These are phyloP conservation scores for Platichthys flesus DNA, from an alignment of 2,113 vertebrate genomes.

Conservation along the genomic window DNA sequence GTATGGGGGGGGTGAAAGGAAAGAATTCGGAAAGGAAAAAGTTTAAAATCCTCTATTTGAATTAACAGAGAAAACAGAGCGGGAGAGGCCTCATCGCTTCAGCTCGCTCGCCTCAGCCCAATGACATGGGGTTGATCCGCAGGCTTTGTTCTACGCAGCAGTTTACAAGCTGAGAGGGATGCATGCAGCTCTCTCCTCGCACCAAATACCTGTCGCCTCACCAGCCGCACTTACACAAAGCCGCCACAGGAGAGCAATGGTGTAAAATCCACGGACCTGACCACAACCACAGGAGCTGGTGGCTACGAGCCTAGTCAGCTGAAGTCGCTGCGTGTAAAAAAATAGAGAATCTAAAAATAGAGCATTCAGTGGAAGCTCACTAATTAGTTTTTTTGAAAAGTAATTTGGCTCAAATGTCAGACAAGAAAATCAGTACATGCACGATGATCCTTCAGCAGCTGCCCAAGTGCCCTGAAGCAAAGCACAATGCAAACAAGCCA, in stretches of 20 bases:
- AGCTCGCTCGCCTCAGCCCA: conserved; percentile 7
- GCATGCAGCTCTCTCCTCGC: not conserved
- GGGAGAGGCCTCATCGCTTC: conserved; percentile 18
- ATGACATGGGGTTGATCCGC: conserved; percentile 32
- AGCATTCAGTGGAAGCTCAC: conserved; percentile 39
- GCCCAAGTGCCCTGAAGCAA: conserved; percentile 46
- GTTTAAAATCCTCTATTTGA: conserved; percentile 30
- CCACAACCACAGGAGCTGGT: not conserved
- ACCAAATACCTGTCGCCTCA: conserved; percentile 2
- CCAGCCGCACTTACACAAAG: conserved; percentile 21
- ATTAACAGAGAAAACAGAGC: conserved; percentile 20
- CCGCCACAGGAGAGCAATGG: conserved; percentile 51
- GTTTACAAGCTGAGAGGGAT: conserved; percentile 36
- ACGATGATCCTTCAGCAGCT: conserved; percentile 41
- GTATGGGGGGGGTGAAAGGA: too few relatives aligned
- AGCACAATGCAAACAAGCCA: not conserved
- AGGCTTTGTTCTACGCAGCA: conserved; percentile 46
- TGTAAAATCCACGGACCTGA: conserved; percentile 47
- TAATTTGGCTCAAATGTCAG: conserved; percentile 65
- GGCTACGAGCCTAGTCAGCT: not conserved
- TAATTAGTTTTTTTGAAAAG: conserved; percentile 63
- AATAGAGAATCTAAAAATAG: conserved; percentile 56
- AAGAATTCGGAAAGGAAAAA: not conserved
- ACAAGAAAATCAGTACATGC: conserved; percentile 32
- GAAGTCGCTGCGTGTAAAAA: conserved; percentile 4